Percentiles rank a stretch among this genome's conserved stretches.
phyloP scores from a whole-genome alignment of 2,888 invertebrate genomes.

The Empis stercorea region DNA sequence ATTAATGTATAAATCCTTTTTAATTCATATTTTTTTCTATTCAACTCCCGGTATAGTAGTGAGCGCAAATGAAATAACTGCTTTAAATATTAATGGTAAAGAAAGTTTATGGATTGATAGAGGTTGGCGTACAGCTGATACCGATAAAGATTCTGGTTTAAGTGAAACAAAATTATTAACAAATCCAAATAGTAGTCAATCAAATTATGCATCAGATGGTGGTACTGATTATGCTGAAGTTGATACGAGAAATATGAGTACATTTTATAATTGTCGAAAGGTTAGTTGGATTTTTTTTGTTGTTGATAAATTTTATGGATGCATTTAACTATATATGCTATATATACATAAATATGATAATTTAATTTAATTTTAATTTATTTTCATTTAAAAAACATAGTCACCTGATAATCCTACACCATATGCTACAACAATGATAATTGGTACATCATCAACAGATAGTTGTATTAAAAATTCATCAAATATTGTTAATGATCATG shows the following conservation, averaged over 20 bases:
- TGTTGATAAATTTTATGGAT: background rate
- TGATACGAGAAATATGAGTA: constrained; percentile 50
- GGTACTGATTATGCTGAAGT: constrained; percentile 58
- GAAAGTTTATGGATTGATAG: constrained; percentile 58
- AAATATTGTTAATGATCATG: constrained; percentile 29
- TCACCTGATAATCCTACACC: constrained; percentile 54
- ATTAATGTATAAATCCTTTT: too few relatives aligned
- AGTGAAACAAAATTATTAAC: constrained; percentile 46
- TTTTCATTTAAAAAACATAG: constrained; percentile 16
- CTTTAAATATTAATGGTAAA: constrained; percentile 40
- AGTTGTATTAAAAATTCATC: constrained; percentile 35
- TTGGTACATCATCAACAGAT: constrained; percentile 37
- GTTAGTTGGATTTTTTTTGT: constrained; percentile 17
- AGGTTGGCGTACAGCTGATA: constrained; percentile 51
- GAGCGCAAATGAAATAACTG: constrained; percentile 38
- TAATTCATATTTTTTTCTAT: too few relatives aligned
- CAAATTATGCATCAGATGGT: constrained; percentile 35
- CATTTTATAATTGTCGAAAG: constrained; percentile 56
- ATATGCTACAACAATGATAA: constrained; percentile 61
- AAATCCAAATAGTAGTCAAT: constrained; percentile 36
- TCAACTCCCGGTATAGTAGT: too few relatives aligned
- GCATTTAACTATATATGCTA: too few relatives aligned
- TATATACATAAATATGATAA: too few relatives aligned
- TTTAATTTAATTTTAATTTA: too few relatives aligned
- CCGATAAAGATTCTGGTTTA: constrained; percentile 46